phyloP scores from a whole-genome alignment of 2,888 invertebrate genomes.

The Drosophila phalerata region DNA sequence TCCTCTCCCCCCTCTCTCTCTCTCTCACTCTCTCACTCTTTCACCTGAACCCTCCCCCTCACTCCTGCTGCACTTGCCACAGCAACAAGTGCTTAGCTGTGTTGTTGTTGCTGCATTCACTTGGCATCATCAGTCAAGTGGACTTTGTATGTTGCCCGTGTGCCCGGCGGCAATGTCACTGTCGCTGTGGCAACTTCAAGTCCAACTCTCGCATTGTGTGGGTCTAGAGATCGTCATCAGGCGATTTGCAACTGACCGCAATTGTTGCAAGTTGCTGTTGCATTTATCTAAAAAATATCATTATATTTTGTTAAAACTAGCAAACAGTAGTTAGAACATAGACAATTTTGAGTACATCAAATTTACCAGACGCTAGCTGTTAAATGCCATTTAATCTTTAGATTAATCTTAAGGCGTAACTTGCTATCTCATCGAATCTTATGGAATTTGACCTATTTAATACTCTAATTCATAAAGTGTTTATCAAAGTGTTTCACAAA shows the following conservation, averaged over 20 bases:
- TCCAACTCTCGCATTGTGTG: constrained; percentile 21
- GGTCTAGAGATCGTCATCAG: constrained; percentile 35
- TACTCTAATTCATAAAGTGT: background rate
- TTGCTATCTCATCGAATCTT: too few relatives aligned
- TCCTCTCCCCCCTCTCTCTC: background rate
- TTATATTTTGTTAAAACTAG: background rate
- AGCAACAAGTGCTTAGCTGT: too few relatives aligned
- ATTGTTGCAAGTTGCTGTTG: constrained; percentile 27
- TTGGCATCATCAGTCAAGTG: constrained; percentile 65
- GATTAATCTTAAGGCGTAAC: constrained; percentile 4
- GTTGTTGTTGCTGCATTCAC: constrained; percentile 36
- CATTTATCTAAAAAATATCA: too few relatives aligned
- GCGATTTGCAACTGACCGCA: constrained; percentile 38
- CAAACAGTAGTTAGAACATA: background rate
- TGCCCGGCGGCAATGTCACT: constrained; percentile 53
- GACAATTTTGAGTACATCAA: background rate
- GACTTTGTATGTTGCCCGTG: constrained; percentile 11
- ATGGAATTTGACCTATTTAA: background rate
- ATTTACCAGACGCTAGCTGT: background rate
- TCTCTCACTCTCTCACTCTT: background rate
- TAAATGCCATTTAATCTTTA: constrained; percentile 4
- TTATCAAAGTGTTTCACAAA: background rate
- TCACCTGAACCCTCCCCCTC: too few relatives aligned
- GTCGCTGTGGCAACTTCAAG: constrained; percentile 25
- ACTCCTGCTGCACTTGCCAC: constrained; percentile 9